Evolutionary conservation across 2,888 invertebrate genomes (phyloP), one percentile per base, ranked within the genome.

Genomic region (Drosophila atripex): DNA sequence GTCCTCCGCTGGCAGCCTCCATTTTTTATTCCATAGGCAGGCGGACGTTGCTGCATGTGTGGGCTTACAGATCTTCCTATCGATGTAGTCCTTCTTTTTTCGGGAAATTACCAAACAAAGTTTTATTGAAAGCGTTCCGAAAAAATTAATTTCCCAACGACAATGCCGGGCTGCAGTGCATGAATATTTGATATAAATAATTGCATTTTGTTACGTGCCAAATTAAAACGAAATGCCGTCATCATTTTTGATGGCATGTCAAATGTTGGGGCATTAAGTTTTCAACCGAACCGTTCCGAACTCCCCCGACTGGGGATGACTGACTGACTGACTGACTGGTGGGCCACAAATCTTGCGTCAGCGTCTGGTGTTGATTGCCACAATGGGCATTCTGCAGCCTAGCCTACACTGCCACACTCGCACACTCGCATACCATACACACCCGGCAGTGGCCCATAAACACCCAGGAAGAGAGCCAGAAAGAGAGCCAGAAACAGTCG

Each of bases 321-420:
- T 59, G 39, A 47, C 66, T 68, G 39, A 47, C 66, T 68, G 65
- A 65, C 66, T 55, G 69, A 70, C 61, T 69, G 61, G 51, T 38
- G 56, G 65, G 59, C 72, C 68, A 83, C 84, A 83, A 83, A 82
- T 83, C 80, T 82, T 84, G 80, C 69, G 64, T 66, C 76, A 76
- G 75, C 79, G 78, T 84, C 84, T 82, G 82, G 78, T 79, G 82
- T 78, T 82, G 82, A 82, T 84, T 80, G 82, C 80, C 82, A 71
- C 82, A 78, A 70, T 80, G 84, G 80, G 77, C 78, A 80, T 71
- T 63, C 68, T 54, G 38, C 41, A 51, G 58, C 64, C 51, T 38
- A 50, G 52, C 45, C 47, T 41, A 57, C 57, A 57, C 51, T 53
- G 56, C 14, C 49, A 35, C 54, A 49, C 71, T 39, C 64, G 51